Evolutionary conservation across 2,888 invertebrate genomes (phyloP).

Genomic region (Tolmerus cingulatus): DNA sequence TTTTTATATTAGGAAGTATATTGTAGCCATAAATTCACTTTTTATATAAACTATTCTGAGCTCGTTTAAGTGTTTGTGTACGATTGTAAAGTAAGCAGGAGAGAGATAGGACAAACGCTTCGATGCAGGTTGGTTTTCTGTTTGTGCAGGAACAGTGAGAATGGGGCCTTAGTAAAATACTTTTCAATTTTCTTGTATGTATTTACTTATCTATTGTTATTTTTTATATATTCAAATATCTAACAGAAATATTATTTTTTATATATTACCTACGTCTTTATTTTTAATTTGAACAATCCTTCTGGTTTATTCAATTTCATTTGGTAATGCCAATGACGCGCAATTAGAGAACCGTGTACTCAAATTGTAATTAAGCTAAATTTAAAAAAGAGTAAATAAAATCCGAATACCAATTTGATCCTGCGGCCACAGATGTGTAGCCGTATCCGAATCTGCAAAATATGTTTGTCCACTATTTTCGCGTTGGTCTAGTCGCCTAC

Average conservation of each 20-base stretch:
- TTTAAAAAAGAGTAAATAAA: no score
- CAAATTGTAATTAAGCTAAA: neutral
- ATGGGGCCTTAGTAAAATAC: neutral
- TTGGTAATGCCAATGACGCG: neutral
- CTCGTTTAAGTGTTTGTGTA: constrained; percentile 23
- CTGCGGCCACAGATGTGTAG: neutral
- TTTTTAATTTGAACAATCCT: neutral
- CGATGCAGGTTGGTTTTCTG: constrained; percentile 16
- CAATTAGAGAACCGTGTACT: neutral
- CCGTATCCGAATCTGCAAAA: neutral
- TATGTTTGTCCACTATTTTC: neutral
- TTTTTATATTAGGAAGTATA: constrained; percentile 29
- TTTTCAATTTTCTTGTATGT: neutral
- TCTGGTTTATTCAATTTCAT: neutral
- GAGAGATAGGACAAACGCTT: constrained; percentile 3
- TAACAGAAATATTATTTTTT: neutral
- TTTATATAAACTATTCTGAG: constrained; percentile 23
- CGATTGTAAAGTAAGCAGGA: constrained; percentile 24
- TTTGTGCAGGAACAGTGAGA: constrained; percentile 15
- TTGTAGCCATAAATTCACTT: constrained; percentile 22
- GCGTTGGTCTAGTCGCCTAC: constrained; percentile 17
- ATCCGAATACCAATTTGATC: no score
- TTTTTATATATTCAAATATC: neutral
- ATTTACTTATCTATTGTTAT: constrained; percentile 6
- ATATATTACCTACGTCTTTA: neutral